phyloP scores from a whole-genome alignment of 2,888 invertebrate genomes.

The Eulithis prunata region DNA sequence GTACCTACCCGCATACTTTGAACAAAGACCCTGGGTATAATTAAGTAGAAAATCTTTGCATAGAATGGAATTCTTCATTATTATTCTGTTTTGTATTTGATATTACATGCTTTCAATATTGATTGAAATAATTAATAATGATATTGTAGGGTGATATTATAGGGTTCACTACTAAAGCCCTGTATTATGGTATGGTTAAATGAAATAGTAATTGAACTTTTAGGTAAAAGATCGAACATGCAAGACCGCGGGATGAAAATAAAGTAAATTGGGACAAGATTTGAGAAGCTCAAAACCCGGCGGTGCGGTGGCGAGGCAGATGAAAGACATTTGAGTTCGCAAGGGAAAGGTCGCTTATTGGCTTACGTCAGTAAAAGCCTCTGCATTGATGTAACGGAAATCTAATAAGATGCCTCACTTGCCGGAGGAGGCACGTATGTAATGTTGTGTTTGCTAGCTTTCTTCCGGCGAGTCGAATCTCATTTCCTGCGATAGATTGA shows the following conservation, averaged over 20 bases:
- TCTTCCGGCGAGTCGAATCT: constrained; percentile 24
- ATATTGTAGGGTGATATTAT: no score
- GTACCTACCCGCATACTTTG: constrained; percentile 4
- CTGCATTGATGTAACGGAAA: constrained; percentile 57
- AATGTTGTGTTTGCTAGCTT: constrained; percentile 28
- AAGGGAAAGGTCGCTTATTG: constrained; percentile 56
- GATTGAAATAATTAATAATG: no score
- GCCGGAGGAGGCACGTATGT: constrained; percentile 18
- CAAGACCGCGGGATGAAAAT: constrained; percentile 1
- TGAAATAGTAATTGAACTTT: constrained; percentile 2
- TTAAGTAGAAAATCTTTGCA: constrained; percentile 7
- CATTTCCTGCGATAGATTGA: constrained; percentile 33
- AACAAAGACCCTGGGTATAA: background rate
- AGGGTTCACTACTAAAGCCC: no score
- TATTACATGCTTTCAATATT: background rate
- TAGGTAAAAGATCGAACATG: constrained; percentile 17
- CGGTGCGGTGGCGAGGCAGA: constrained; percentile 23
- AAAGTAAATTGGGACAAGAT: constrained; percentile 33
- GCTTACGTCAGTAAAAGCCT: constrained; percentile 59
- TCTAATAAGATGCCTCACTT: constrained; percentile 53
- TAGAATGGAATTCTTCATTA: background rate
- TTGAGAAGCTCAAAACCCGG: constrained; percentile 40
- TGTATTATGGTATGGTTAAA: background rate
- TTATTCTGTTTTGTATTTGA: background rate
- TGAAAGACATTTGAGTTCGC: constrained; percentile 42